Evolutionary conservation across 2,888 invertebrate genomes (phyloP), one percentile per base, ranked within the genome.

Genomic region (Periphyllus acericola): DNA sequence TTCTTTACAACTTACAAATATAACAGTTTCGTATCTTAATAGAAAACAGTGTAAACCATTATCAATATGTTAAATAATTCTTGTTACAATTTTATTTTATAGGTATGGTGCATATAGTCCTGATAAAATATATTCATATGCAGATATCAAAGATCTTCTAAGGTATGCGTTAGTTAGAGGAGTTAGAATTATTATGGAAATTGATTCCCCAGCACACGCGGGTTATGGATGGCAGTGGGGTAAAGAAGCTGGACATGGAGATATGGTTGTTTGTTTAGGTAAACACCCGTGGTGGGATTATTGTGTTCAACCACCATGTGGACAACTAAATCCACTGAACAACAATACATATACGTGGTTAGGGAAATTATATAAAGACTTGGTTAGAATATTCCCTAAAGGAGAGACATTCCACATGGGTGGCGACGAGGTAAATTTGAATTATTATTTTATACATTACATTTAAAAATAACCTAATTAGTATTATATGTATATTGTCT

Each of bases 181-280:
- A 3, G 94, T 98, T 9, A 93, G 97, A 68, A 94, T 98, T 0
- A 93, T 98, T 52, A 94, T 98, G 21, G 98, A 98, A 93, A 94
- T 98, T 68, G 98, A 98, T 91, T 95, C 96, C 11, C 98, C 98
- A 0, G 95, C 97, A 4, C 97, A 97, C 91, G 94, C 96, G 0
- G 90, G 90, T 29, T 95, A 94, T 90, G 97, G 96, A 0, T 97
- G 96, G 96, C 95, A 96, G 91, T 96, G 96, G 96, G 96, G 96
- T 0, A 91, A 91, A 8, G 91, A 91, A 25, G 92, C 92, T 1
- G 93, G 93, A 0, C 91, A 94, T 79, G 95, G 95, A 36, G 93
- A 95, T 89, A 92, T 95, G 89, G 94, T 94, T 0, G 94, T 95
- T 17, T 95, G 95, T 90, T 92, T 94, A 1, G 94, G 94, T 90